phyloP scores from a whole-genome alignment of 2,113 vertebrate species.

The Strigops habroptila region DNA sequence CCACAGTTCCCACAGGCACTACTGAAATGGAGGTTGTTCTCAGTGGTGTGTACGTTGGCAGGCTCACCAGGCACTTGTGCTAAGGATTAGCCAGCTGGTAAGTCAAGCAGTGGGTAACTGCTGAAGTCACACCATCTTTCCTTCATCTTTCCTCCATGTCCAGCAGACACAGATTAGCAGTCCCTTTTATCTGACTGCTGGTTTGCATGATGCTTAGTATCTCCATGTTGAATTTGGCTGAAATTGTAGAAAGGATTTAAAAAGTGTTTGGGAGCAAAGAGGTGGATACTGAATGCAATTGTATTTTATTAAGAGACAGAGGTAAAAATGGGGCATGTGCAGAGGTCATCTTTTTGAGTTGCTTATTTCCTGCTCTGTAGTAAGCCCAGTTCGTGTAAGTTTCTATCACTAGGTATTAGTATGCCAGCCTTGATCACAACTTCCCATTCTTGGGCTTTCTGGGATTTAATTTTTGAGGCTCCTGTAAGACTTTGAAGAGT shows the following conservation, averaged over 20 bases:
- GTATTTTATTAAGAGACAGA: neutral
- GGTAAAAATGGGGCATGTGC: rapidly evolving
- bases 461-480: neutral
- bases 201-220: rapidly evolving
- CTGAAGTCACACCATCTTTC: neutral
- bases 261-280: neutral
- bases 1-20: neutral
- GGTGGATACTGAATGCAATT: neutral
- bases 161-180: neutral
- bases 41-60: rapidly evolving
- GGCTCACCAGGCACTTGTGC: neutral
- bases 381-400: neutral
- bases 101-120: neutral
- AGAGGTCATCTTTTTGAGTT: neutral
- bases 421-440: neutral
- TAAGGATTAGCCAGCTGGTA: neutral
- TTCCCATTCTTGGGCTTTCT: neutral
- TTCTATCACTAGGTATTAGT: neutral
- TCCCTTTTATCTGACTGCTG: neutral
- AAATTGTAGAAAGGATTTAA: neutral
- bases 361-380: neutral
- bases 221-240: neutral
- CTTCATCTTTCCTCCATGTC: neutral
- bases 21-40: neutral
- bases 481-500: neutral